Evolutionary conservation across 2,797 vertebrate genomes (phyloP), one percentile per base, ranked within the genome.

Genomic region (Fistularia commersonii): DNA sequence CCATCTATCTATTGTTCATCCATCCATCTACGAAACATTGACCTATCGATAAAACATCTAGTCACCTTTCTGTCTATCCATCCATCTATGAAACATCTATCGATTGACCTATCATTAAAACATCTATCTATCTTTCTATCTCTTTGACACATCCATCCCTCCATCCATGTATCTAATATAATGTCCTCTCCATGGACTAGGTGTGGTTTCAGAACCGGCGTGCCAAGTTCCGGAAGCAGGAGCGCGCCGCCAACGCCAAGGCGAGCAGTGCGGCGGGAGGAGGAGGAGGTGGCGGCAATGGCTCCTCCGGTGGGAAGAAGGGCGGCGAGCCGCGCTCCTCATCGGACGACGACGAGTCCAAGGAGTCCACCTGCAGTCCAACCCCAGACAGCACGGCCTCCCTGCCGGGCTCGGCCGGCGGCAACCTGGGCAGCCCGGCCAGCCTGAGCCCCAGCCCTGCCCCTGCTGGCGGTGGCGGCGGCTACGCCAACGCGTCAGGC

Each of bases 171-270:
- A n/a, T n/a, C n/a, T n/a, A n/a, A n/a, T n/a, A n/a, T n/a, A n/a
- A n/a, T n/a, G n/a, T n/a, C n/a, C n/a, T n/a, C 91, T 95, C 0
- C 95, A 95, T 0, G 94, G 95, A 63, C 13, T 64, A 98, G 96
- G 96, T 98, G 59, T 98, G 96, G 96, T 98, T 98, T 84, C 96
- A 98, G 85, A 98, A 98, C 87, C 90, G 96, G 33, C 93, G 96
- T 14, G 96, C 96, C 56, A 98, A 98, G 57, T 98, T 98, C 68
- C 94, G 96, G 74, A 98, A 98, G 77, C 94, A 96, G 80, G 96
- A 98, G 86, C 91, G 96, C 7, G 96, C 96, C 0, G 96, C 96
- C 0, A 98, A 95, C 44, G 90, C 94, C 64, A 97, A 97, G 63
- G 71, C 78, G 69, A 88, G 79, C 79, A 82, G 12, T 64, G 77